These are phyloP conservation scores for Cryptops parisi DNA, from an alignment of 2,888 invertebrate species.

Conservation along the genomic window DNA sequence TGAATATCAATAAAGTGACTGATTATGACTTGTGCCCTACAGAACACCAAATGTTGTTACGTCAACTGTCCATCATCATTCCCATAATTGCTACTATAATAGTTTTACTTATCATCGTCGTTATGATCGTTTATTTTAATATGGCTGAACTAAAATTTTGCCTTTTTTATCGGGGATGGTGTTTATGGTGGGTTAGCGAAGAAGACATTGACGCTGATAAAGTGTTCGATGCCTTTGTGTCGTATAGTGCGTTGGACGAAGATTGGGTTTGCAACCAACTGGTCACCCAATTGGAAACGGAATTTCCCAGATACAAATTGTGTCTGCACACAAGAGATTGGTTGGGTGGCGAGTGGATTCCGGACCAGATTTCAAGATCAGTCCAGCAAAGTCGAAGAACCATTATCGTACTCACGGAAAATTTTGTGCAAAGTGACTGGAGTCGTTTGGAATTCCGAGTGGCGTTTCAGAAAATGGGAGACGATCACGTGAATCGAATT, in stretches of 20 bases:
- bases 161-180: too few relatives aligned
- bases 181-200: neutral
- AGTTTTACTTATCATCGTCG: too few relatives aligned
- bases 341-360: slow-evolving; percentile 56
- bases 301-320: slow-evolving; percentile 46
- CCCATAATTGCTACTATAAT: too few relatives aligned
- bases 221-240: slow-evolving; percentile 35
- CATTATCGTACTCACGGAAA: slow-evolving; percentile 48
- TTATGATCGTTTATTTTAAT: too few relatives aligned
- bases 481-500: slow-evolving; percentile 49
- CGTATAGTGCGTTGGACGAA: slow-evolving; percentile 33
- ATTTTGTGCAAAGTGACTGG: slow-evolving; percentile 61
- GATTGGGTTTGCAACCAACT: slow-evolving; percentile 44
- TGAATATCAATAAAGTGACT: too few relatives aligned
- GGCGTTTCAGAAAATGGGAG: slow-evolving; percentile 52
- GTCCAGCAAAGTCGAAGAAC: slow-evolving; percentile 54
- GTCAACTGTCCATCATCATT: too few relatives aligned
- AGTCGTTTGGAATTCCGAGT: slow-evolving; percentile 57
- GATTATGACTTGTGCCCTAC: too few relatives aligned
- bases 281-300: slow-evolving; percentile 44
- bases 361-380: slow-evolving; percentile 50
- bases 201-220: slow-evolving; percentile 20
- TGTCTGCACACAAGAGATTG: slow-evolving; percentile 61
- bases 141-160: too few relatives aligned
- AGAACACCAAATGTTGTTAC: too few relatives aligned